Evolutionary conservation across 2,888 invertebrate species (phyloP).

Genomic region (Scelioninae gen. 1): DNA sequence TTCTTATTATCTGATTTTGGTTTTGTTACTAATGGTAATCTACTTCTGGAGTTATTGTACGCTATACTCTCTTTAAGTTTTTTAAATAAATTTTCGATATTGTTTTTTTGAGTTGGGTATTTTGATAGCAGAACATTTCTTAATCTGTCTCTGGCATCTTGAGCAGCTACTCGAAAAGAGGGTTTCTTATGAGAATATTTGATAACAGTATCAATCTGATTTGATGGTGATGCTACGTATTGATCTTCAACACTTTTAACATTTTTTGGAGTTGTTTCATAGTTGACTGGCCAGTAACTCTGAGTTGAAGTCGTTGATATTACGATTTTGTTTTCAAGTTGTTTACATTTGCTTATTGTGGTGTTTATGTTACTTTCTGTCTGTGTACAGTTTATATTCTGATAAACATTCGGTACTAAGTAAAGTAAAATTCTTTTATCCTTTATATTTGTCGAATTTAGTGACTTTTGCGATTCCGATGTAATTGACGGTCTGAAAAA

Average conservation of each 20-base stretch:
- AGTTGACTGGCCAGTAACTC: constrained; percentile 21
- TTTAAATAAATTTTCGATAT: constrained; percentile 31
- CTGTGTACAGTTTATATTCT: constrained; percentile 21
- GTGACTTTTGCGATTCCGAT: constrained; percentile 6
- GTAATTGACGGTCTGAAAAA: constrained; percentile 40
- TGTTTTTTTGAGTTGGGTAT: constrained; percentile 37
- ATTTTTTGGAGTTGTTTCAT: constrained; percentile 33
- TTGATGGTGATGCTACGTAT: constrained; percentile 43
- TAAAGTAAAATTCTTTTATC: constrained; percentile 60
- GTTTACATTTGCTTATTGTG: constrained; percentile 22
- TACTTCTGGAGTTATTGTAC: background rate
- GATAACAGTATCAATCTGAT: constrained; percentile 17
- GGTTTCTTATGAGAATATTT: constrained; percentile 33
- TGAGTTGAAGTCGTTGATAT: constrained; percentile 11
- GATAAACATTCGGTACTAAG: constrained; percentile 60
- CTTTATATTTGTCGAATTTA: constrained; percentile 26
- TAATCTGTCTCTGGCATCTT: constrained; percentile 36
- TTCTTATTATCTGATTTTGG: constrained; percentile 3
- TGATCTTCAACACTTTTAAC: constrained; percentile 37
- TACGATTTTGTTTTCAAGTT: constrained; percentile 3
- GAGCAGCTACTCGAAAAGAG: constrained; percentile 31
- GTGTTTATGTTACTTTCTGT: constrained; percentile 18
- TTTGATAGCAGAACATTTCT: constrained; percentile 43
- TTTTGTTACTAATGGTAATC: background rate
- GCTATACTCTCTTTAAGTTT: constrained; percentile 16